Base-by-base conservation (phyloP, 2,888 invertebrate genomes). In the Ennomos quercinarius region DNA sequence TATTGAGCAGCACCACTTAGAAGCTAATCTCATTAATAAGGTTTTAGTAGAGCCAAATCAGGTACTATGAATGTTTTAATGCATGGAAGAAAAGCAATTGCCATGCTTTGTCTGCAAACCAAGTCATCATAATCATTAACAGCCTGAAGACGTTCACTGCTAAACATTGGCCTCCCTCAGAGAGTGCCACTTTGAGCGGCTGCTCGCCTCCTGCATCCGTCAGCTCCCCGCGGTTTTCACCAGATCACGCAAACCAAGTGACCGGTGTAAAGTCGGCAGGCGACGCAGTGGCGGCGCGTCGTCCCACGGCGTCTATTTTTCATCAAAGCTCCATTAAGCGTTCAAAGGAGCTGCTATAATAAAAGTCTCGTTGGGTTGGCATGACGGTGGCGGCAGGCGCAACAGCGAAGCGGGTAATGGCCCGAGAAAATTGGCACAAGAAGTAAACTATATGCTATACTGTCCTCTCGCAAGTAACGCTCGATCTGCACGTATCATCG, bases 361-460 rank as follows among this genome's bases (percentile, higher is more conserved):
- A 57, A 36, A 51, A 45, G 50, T 37, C 46, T 17, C 36, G 41
- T 38, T 43, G 40, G 54, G 44, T 17, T 52, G 27, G 58, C 58
- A 60, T 68, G 67, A 52, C 63, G 64, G 67, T 61, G 51, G 42
- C 60, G 54, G 50, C 69, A 66, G 51, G 61, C 63, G 67, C 61
- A 50, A 40, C 57, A 52, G 50, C 36, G 62, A 59, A 35, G 56
- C 45, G 54, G 59, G 60, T 59, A 60, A 66, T 56, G 52, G 45
- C 52, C 46, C 55, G 58, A 56, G 44, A 49, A 59, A 63, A 58
- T 59, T 56, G 52, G 57, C 48, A 48, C 48, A 55, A 49, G 38
- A 35, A 55, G 58, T 52, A 42, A 50, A 49, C 58, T 61, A 57
- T 48, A 51, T 35, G 45, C 48, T 46, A 43, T 59, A 48, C 60